A percentile compares a stretch with the other conserved stretches of the same genome.
Evolutionary conservation across 2,113 vertebrate species (phyloP).

Genomic region (Martes martes): DNA sequence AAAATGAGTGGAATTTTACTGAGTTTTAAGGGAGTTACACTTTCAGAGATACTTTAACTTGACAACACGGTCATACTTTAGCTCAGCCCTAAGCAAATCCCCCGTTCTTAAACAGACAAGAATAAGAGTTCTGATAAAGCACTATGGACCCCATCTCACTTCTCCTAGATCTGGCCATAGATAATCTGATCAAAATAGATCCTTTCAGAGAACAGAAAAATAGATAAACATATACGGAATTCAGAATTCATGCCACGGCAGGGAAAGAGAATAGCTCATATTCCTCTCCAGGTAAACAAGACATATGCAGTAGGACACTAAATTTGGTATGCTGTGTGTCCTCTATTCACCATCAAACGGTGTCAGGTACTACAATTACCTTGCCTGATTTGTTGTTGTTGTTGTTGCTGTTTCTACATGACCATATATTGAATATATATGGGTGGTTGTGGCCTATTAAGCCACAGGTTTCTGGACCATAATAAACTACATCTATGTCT

Average conservation of each 20-base stretch:
- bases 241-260: not conserved
- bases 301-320: not conserved
- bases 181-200: not conserved
- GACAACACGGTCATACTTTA: not conserved
- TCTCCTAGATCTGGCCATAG: not conserved
- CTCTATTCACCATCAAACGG: not conserved
- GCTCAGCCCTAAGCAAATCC: not conserved
- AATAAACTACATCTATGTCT: not conserved
- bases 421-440: not conserved
- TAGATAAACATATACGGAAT: not conserved
- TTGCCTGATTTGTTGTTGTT: not conserved
- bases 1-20: not conserved
- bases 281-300: too few relatives aligned
- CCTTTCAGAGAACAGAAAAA: not conserved
- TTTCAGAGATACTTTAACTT: not conserved
- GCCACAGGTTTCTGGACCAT: not conserved
- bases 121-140: not conserved
- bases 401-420: not conserved
- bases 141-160: accelerated
- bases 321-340: not conserved
- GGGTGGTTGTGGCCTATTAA: not conserved
- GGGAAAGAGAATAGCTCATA: not conserved
- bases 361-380: not conserved
- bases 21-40: not conserved
- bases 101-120: not conserved